These are phyloP conservation scores for Trichoplusia ni DNA, from an alignment of 1,140 invertebrate genomes.

Conservation along the genomic window DNA sequence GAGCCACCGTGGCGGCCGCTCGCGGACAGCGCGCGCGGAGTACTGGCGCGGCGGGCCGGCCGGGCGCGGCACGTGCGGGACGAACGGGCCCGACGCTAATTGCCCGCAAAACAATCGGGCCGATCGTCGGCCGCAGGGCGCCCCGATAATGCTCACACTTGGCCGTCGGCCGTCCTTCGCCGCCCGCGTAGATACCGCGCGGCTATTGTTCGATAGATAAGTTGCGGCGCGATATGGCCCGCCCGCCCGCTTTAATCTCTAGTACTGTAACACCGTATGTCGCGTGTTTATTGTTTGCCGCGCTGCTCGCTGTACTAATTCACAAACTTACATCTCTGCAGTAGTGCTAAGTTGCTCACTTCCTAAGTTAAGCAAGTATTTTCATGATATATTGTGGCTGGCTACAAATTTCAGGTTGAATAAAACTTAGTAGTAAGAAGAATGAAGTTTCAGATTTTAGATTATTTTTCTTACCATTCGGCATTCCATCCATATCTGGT, in stretches of 20 bases:
- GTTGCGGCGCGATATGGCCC: neutral
- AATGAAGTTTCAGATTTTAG: too few relatives aligned
- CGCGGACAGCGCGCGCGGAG: slow-evolving; percentile 68
- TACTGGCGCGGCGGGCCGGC: slow-evolving; percentile 56
- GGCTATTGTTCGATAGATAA: slow-evolving; percentile 41
- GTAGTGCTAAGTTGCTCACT: too few relatives aligned
- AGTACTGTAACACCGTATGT: neutral
- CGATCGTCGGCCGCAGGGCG: slow-evolving; percentile 56
- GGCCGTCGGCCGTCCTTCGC: slow-evolving; percentile 49
- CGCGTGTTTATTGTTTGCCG: neutral
- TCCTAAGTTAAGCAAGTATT: too few relatives aligned
- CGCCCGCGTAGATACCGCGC: slow-evolving; percentile 49
- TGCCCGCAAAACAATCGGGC: slow-evolving; percentile 76
- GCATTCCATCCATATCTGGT: too few relatives aligned
- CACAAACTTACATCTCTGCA: too few relatives aligned
- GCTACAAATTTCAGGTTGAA: too few relatives aligned
- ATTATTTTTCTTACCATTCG: too few relatives aligned
- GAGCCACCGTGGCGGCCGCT: slow-evolving; percentile 51
- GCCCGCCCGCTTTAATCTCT: neutral
- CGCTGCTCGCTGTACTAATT: neutral
- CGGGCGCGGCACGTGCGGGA: slow-evolving; percentile 59
- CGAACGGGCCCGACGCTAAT: slow-evolving; percentile 65
- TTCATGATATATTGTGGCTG: too few relatives aligned
- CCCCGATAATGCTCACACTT: slow-evolving; percentile 54
- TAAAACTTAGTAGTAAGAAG: too few relatives aligned